These are phyloP conservation scores for Hemitrygon akajei DNA, from an alignment of 2,797 vertebrate species.

Conservation along the genomic window DNA sequence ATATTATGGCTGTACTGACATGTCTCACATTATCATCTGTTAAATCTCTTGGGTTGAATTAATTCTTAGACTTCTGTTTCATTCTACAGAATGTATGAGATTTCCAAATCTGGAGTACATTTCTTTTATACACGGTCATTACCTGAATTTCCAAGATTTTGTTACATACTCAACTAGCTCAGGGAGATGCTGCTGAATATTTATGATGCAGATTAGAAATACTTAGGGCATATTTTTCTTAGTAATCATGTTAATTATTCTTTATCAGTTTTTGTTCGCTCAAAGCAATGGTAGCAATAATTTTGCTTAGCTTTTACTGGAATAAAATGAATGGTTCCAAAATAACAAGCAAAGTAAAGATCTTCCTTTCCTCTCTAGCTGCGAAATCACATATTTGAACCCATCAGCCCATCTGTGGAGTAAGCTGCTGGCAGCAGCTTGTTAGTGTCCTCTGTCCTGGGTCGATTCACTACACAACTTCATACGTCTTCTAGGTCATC, in stretches of 20 bases:
- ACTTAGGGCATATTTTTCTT: not conserved
- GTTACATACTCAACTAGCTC: not conserved
- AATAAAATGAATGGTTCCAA: not conserved
- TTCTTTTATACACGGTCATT: not conserved
- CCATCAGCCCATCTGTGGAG: no score
- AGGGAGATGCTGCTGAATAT: not conserved
- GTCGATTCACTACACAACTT: no score
- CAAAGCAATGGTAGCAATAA: not conserved
- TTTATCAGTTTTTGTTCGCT: not conserved
- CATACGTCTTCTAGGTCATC: no score
- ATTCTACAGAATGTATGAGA: not conserved
- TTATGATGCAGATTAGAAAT: not conserved
- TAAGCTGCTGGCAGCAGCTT: no score
- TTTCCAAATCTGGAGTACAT: not conserved
- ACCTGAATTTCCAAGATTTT: not conserved
- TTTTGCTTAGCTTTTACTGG: not conserved
- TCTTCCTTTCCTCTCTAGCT: not conserved
- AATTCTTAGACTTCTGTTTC: not conserved
- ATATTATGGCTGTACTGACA: conserved; percentile 27
- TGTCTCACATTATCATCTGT: conserved; percentile 25
- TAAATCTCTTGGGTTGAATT: not conserved
- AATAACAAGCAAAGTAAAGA: not conserved
- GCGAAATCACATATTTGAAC: not conserved
- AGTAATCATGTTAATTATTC: not conserved
- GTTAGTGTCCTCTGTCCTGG: no score